A percentile compares a stretch with the other conserved stretches of the same genome.
These are phyloP conservation scores for Achlya flavicornis DNA, from an alignment of 2,888 invertebrate species.

Conservation along the genomic window DNA sequence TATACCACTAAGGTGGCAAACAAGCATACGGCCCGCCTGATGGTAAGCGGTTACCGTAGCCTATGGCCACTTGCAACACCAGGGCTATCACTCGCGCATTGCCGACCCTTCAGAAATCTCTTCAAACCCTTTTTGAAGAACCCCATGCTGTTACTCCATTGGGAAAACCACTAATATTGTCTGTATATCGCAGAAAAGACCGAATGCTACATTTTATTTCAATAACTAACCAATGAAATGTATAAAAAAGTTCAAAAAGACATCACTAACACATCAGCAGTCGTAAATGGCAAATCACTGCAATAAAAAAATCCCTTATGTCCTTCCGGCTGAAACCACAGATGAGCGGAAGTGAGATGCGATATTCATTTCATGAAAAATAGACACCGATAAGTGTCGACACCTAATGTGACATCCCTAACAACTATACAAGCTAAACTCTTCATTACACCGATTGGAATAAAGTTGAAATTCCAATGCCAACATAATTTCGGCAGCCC, in stretches of 20 bases:
- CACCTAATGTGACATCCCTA: slow-evolving; percentile 22
- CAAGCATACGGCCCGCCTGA: too few species aligned
- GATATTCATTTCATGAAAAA: slow-evolving; percentile 66
- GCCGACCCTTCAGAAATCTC: too few species aligned
- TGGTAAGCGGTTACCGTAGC: too few species aligned
- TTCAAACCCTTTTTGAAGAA: too few species aligned
- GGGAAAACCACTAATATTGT: too few species aligned
- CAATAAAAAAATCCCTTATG: slow-evolving; percentile 42
- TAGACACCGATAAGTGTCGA: slow-evolving; percentile 52
- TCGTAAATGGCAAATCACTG: slow-evolving; percentile 35
- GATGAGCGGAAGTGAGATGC: slow-evolving; percentile 51
- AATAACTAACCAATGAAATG: background rate
- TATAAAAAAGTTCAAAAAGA: background rate
- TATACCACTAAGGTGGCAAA: too few species aligned
- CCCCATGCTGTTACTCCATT: too few species aligned
- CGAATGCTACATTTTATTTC: too few species aligned
- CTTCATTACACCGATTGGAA: background rate
- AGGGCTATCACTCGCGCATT: too few species aligned
- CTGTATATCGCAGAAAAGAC: too few species aligned
- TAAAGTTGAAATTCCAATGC: slow-evolving; percentile 22
- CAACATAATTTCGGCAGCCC: slow-evolving; percentile 12
- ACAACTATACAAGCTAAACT: slow-evolving; percentile 19
- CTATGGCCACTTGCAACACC: too few species aligned
- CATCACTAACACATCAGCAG: background rate
- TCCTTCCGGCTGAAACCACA: slow-evolving; percentile 24